A percentile compares a stretch with the other conserved stretches of the same genome.
Conservation (phyloP, 2,888 invertebrate genomes). For the Arenicola marina region DNA sequence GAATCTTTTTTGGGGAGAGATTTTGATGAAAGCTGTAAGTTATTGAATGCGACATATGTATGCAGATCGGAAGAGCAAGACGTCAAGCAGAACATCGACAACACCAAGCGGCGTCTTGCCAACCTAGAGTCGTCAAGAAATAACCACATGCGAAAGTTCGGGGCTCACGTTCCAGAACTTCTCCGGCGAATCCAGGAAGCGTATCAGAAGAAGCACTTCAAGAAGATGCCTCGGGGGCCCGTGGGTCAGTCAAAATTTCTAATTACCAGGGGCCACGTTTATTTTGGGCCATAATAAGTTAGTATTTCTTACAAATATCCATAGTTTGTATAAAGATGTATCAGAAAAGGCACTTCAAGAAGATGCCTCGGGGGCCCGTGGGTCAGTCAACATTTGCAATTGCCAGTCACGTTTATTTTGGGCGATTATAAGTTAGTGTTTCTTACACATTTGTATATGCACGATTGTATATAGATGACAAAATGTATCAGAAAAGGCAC, state of each 20-base stretch:
- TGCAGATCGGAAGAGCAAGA: conserved; percentile 31
- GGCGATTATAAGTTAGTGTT: background rate
- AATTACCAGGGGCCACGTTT: no score
- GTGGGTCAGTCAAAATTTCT: conserved; percentile 68
- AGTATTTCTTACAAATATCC: background rate
- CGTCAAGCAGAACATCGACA: conserved; percentile 32
- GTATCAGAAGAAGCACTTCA: conserved; percentile 65
- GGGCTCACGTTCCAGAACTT: conserved; percentile 67
- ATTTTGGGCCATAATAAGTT: background rate
- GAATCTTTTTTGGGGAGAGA: no score
- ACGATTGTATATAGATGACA: no score
- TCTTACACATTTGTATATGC: background rate
- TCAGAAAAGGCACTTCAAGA: no score
- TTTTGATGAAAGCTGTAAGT: no score
- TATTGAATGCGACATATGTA: no score
- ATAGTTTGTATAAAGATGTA: no score
- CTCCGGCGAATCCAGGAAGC: conserved; percentile 59
- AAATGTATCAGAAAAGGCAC: no score
- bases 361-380: conserved; percentile 80
- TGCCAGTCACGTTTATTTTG: background rate
- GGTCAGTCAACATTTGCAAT: conserved; percentile 65
- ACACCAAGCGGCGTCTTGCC: conserved; percentile 35
- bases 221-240: conserved; percentile 78
- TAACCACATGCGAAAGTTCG: conserved; percentile 67
- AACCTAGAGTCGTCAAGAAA: conserved; percentile 40